These are phyloP conservation scores for Ellobius talpinus DNA, from an alignment of 2,113 vertebrate genomes.

Conservation along the genomic window DNA sequence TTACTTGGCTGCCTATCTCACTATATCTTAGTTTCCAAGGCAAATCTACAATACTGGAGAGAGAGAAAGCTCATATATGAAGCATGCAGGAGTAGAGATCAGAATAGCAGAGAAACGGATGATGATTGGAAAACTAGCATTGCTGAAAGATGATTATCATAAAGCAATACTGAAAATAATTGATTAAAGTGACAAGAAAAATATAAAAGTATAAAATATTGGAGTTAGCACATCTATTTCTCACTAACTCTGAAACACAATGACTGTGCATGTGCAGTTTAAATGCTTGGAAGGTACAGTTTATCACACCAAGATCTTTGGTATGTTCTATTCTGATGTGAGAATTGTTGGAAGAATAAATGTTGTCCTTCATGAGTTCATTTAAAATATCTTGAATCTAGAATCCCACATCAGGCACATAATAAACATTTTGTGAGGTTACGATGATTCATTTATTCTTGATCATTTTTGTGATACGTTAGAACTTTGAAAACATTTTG, in stretches of 20 bases:
- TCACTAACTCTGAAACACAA: background rate
- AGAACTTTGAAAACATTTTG: background rate
- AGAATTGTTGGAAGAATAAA: background rate
- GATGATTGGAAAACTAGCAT: background rate
- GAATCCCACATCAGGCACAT: background rate
- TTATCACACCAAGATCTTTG: background rate
- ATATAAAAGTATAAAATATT: background rate
- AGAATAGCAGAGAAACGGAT: background rate
- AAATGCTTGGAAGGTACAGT: background rate
- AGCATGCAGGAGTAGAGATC: background rate
- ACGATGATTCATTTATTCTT: background rate
- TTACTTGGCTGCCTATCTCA: background rate
- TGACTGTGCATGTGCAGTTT: background rate
- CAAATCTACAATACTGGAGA: background rate
- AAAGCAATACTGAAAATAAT: background rate
- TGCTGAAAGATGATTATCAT: background rate
- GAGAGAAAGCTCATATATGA: background rate
- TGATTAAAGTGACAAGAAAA: background rate
- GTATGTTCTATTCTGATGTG: background rate
- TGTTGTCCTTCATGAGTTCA: background rate
- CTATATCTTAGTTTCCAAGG: background rate
- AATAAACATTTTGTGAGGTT: constrained; percentile 20
- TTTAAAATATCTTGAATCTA: background rate
- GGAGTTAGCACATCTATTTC: background rate
- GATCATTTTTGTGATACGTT: background rate